Percentiles rank a stretch among this genome's conserved stretches.
Conservation (phyloP, 2,888 invertebrate species). For the Alsophila aescularia region DNA sequence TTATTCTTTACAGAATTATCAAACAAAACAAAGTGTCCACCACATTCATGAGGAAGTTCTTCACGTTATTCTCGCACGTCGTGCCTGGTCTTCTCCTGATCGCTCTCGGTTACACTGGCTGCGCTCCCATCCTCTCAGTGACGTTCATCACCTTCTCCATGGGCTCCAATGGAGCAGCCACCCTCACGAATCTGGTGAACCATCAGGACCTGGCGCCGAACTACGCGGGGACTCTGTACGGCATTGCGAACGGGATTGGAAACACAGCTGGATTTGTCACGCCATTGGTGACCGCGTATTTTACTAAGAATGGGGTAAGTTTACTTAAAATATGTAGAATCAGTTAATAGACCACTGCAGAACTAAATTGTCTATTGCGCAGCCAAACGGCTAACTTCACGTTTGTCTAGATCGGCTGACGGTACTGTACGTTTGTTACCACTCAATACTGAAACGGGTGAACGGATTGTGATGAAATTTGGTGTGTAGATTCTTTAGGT, state of each 20-base stretch:
- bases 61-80: constrained; percentile 86
- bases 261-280: constrained; percentile 89
- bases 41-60: constrained; percentile 86
- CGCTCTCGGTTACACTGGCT: constrained; percentile 85
- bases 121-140: constrained; percentile 86
- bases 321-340: too few relatives aligned
- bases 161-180: constrained; percentile 87
- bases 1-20: constrained; percentile 67
- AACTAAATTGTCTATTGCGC: too few relatives aligned
- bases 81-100: constrained; percentile 81
- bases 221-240: constrained; percentile 90
- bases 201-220: constrained; percentile 91
- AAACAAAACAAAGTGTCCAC: constrained; percentile 74
- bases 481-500: too few relatives aligned
- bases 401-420: too few relatives aligned
- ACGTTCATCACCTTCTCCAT: constrained; percentile 87
- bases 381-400: too few relatives aligned
- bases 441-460: too few relatives aligned
- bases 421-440: too few relatives aligned
- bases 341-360: too few relatives aligned
- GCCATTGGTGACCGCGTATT: constrained; percentile 88
- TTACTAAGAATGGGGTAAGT: constrained; percentile 84
- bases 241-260: constrained; percentile 90
- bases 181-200: constrained; percentile 85
- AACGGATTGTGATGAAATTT: too few relatives aligned